Evolutionary conservation across 2,797 vertebrate genomes (phyloP), one percentile per base, ranked within the genome.

Genomic region (Sebastiscus albofasciatus): DNA sequence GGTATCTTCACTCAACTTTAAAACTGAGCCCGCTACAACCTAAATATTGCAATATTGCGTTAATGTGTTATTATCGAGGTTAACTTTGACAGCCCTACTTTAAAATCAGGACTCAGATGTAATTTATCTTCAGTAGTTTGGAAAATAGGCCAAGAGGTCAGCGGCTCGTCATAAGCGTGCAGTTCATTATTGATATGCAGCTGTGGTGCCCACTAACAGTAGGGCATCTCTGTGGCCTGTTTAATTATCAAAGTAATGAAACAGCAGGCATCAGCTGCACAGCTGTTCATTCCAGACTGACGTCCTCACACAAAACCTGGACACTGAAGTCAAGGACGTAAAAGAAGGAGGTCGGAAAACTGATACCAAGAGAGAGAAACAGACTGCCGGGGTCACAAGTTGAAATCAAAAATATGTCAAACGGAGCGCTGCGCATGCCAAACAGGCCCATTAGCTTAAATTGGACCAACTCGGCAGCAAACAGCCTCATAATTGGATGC

Each of bases 401-500:
- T 72, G 42, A 52, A 61, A 46, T 7, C 2, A 39, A 52, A 80
- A 74, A 75, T 62, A 82, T 31, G 68, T 42, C 72, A 62, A 36
- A 61, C 26, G 11, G 60, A 81, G 49, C 2, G 1, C 70, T 29
- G 61, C 8, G 34, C 46, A 33, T 13, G 42, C 72, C 66, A 79
- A 72, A 86, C 68, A 62, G 6, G 22, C 71, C 66, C 59, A 62
- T 89, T 72, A 65, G 39, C 24, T 72, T 77, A 42, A 85, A 87
- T 39, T 77, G 66, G 67, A 64, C 65, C n/a, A 20, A 67, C 68
- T 85, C 58, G 26, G 75, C 6, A 67, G 68, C 31, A 76, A 76
- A 66, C 52, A 20, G 68, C 16, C 52, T 84, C 79, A 85, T 87
- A 89, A 92, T 81, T 89, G 84, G 90, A 91, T 67, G 79, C 78